Evolutionary conservation across 2,113 vertebrate genomes (phyloP), one percentile per base, ranked within the genome.

Genomic region (Sisor rabdophorus): DNA sequence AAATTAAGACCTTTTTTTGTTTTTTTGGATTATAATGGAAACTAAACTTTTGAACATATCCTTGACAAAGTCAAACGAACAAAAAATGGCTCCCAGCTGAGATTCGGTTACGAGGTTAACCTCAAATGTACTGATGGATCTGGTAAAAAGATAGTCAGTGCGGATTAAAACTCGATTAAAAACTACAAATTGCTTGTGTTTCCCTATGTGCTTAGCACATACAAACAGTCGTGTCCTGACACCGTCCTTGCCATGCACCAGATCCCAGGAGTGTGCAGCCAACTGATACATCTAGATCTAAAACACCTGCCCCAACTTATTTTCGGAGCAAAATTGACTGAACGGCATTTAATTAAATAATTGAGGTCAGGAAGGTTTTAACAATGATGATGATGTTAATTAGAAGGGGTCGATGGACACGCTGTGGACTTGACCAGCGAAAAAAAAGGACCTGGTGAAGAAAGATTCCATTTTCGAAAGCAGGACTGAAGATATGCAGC

Each of bases 1-100:
- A 85, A 84, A 88, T 87, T 88, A 81, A 79, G 56, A 83, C 71
- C 69, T 83, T 74, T 20, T 50, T 56, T n/a, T 69, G n/a, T 53
- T 32, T 9, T 30, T 52, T 40, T 44, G 24, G 30, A 67, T 24
- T 6, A n/a, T n/a, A 20, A 52, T 13, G 20, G 54, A 75, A 75
- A 53, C 20, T n/a, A 80, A 76, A 71, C 53, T 75, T 80, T 60
- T 55, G 44, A 68, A 79, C 47, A 71, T 71, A 75, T 71, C 36
- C 73, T 72, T 64, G 20, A 55, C 53, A 80, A 76, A 80, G 69
- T 78, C 77, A 78, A 73, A 73, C 69, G 58, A 78, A 78, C 70
- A 59, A 72, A 17, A 54, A 59, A 61, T 17, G 47, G 30, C 75
- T 52, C 71, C 77, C 60, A 63, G 71, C 77, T 69, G 68, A 73